A percentile compares a stretch with the other conserved stretches of the same genome.
These are phyloP conservation scores for Drosophila ironensis DNA, from an alignment of 1,140 invertebrate genomes.

Conservation along the genomic window DNA sequence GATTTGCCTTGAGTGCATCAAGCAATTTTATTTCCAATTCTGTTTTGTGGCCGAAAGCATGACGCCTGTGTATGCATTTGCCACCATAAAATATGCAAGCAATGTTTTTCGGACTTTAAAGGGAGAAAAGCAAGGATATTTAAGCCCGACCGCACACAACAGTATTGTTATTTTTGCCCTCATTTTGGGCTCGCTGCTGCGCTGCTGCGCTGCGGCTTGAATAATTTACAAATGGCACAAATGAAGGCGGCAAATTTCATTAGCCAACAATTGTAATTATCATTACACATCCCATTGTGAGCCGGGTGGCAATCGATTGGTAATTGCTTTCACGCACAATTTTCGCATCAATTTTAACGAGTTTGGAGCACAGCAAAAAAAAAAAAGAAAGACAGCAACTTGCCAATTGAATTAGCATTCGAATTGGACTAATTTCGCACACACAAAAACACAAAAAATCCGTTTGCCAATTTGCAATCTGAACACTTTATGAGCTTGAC, in stretches of 20 bases:
- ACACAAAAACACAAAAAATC: no score
- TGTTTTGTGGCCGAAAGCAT: background rate
- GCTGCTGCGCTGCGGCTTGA: no score
- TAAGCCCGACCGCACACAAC: no score
- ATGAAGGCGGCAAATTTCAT: no score
- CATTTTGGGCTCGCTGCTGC: no score
- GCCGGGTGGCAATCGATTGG: background rate
- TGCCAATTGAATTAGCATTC: constrained; percentile 27
- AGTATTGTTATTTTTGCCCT: no score
- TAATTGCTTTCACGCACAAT: background rate
- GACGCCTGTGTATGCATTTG: no score
- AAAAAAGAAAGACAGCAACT: background rate
- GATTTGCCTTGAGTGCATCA: background rate
- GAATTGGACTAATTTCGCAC: constrained; percentile 19
- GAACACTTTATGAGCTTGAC: constrained; percentile 17
- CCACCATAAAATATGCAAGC: background rate
- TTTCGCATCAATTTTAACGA: constrained; percentile 8
- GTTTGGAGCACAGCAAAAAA: background rate
- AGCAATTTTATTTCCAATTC: constrained; percentile 11
- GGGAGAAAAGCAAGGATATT: background rate
- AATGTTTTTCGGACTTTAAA: background rate
- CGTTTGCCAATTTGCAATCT: constrained; percentile 25
- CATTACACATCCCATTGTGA: background rate
- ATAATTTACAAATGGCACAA: no score
- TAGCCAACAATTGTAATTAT: background rate